Evolutionary conservation across 2,113 vertebrate genomes (phyloP), one percentile per base, ranked within the genome.

Genomic region (Misgurnus anguillicaudatus): DNA sequence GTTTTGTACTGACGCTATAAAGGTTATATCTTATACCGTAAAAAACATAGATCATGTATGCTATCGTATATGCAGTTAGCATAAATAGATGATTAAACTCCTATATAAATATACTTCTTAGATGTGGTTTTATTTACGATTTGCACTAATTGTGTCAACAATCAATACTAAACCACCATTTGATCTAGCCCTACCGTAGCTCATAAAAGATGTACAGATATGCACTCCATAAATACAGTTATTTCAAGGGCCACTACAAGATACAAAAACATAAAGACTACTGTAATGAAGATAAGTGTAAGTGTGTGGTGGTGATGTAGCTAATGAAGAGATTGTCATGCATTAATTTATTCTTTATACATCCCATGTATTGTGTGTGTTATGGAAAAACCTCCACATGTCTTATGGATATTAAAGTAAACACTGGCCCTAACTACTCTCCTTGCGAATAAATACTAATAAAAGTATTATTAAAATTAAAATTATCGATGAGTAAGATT

Each of bases 311-410:
- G 62, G 84, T 82, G 85, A 84, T 80, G 82, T 82, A 83, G 86
- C 83, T 87, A 84, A 60, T 84, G 87, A 84, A 86, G 86, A 87
- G 89, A 92, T 90, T 88, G 89, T 91, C 90, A 90, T 91, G 90
- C 90, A 89, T 87, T 89, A 86, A 89, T 86, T 85, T 90, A 87
- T 85, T 84, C 87, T 86, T 74, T 73, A 81, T 78, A 89, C 85
- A 86, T 75, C 87, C 13, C 70, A 80, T 79, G 72, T 86, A 83
- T 70, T 81, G 77, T 60, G 75, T 81, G 77, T 60, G 75, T 83
- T 70, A 78, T 81, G 75, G 80, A 45, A 73, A 80, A 78, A 83
- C 73, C 84, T 63, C 51, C 16, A 8, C 16, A 57, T 57, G 17
- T 17, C 36, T 51, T 68, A 65, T 80, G 4, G 10, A 74, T 60